Evolutionary conservation across 2,113 vertebrate species (phyloP).

Genomic region (cat (Felis catus)): DNA sequence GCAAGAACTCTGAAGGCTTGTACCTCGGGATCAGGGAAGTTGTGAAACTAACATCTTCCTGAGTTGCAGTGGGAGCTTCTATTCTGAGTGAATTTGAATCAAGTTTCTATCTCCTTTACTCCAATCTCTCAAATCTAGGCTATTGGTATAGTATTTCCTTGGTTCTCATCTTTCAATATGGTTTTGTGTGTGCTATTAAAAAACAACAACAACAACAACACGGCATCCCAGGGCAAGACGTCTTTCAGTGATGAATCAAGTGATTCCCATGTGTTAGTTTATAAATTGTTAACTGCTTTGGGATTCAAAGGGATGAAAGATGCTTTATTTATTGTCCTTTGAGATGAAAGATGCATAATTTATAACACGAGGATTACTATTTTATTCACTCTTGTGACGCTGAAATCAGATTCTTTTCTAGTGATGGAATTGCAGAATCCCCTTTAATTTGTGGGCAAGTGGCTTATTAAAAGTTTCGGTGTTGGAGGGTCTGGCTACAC

Average conservation of each 20-base stretch:
- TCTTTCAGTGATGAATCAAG: conserved; percentile 37
- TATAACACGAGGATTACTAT: conserved; percentile 62
- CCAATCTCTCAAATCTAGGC: background rate
- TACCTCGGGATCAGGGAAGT: background rate
- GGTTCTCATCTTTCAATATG: conserved; percentile 12
- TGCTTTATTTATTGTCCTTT: conserved; percentile 76
- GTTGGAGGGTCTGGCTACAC: conserved; percentile 71
- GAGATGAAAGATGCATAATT: conserved; percentile 73
- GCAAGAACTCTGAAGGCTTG: background rate
- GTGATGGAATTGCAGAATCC: conserved; percentile 63
- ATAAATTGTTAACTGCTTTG: conserved; percentile 63
- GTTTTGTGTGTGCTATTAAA: conserved; percentile 11
- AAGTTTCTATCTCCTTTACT: conserved; percentile 1
- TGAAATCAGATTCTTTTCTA: conserved; percentile 64
- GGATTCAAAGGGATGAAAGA: conserved; percentile 75
- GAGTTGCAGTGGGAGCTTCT: background rate
- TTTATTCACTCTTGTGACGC: conserved; percentile 66
- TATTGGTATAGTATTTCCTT: background rate
- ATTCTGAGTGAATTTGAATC: background rate
- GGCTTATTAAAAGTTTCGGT: conserved; percentile 56
- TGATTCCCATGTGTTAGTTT: background rate
- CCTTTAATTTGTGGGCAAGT: conserved; percentile 70
- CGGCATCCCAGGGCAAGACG: background rate
- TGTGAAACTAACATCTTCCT: background rate
- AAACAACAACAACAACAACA: background rate